Percentiles rank a stretch among this genome's conserved stretches.
Evolutionary conservation across 2,888 invertebrate genomes (phyloP).

Genomic region (Andrena camellia): DNA sequence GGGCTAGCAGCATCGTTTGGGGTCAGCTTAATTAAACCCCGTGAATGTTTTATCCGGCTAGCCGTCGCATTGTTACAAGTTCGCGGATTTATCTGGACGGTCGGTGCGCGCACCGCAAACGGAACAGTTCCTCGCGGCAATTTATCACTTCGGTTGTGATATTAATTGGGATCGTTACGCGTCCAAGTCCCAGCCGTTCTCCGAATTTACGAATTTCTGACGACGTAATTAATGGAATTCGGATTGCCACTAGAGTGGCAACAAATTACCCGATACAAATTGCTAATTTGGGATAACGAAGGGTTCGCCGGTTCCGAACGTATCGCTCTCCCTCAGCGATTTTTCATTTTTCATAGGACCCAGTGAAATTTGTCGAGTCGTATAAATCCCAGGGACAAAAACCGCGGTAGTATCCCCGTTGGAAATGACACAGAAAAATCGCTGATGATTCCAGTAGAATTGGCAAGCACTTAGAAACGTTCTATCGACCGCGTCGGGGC

Average conservation of each 20-base stretch:
- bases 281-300: not conserved
- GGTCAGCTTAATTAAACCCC: constrained; percentile 65
- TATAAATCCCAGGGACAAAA: not conserved
- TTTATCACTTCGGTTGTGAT: constrained; percentile 28
- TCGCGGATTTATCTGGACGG: constrained; percentile 51
- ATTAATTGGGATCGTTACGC: constrained; percentile 39
- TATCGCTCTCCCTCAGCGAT: not conserved
- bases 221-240: not conserved
- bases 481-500: constrained; percentile 48
- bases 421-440: constrained; percentile 38
- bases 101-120: constrained; percentile 13
- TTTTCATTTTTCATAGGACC: not conserved
- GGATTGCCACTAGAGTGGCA: not conserved
- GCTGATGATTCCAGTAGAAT: constrained; percentile 46
- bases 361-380: not conserved
- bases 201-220: not conserved
- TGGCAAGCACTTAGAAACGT: constrained; percentile 35
- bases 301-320: not conserved
- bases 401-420: not conserved
- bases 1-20: constrained; percentile 40
- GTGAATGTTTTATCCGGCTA: constrained; percentile 46
- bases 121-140: constrained; percentile 17
- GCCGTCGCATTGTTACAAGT: constrained; percentile 47
- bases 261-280: constrained; percentile 2
- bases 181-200: not conserved